phyloP scores from a whole-genome alignment of 1,140 invertebrate genomes.

The Maniola jurtina region DNA sequence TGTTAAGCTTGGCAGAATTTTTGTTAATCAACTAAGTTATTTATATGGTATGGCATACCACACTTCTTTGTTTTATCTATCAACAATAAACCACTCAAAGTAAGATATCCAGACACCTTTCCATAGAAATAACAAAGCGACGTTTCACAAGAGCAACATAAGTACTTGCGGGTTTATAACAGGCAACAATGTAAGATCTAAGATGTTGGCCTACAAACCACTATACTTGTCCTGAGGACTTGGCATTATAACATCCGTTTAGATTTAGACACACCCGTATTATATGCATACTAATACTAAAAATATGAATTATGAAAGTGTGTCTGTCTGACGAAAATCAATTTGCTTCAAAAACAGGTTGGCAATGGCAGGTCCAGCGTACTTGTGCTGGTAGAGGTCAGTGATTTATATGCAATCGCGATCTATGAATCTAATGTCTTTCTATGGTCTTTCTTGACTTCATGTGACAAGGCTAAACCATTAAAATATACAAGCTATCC shows the following conservation, averaged over 20 bases:
- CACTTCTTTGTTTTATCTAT: neutral
- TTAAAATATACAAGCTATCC: conserved; percentile 42
- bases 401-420: neutral
- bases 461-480: conserved; percentile 23
- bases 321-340: neutral
- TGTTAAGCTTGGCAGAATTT: too few relatives aligned
- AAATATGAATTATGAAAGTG: neutral
- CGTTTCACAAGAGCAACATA: conserved; percentile 19
- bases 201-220: conserved; percentile 23
- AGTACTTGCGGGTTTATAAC: conserved; percentile 23
- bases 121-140: conserved; percentile 19
- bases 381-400: too few relatives aligned
- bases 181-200: conserved; percentile 30
- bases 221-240: conserved; percentile 17
- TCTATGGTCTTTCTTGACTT: too few relatives aligned
- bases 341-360: too few relatives aligned
- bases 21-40: too few relatives aligned
- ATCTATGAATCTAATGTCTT: neutral
- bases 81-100: neutral
- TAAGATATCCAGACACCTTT: conserved; percentile 10
- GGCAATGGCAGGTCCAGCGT: too few relatives aligned
- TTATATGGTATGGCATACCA: neutral
- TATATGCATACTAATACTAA: neutral
- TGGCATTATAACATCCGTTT: conserved; percentile 13
- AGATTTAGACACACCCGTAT: conserved; percentile 4